Evolutionary conservation across 2,113 vertebrate species (phyloP).

Genomic region (Toxotes jaculatrix): DNA sequence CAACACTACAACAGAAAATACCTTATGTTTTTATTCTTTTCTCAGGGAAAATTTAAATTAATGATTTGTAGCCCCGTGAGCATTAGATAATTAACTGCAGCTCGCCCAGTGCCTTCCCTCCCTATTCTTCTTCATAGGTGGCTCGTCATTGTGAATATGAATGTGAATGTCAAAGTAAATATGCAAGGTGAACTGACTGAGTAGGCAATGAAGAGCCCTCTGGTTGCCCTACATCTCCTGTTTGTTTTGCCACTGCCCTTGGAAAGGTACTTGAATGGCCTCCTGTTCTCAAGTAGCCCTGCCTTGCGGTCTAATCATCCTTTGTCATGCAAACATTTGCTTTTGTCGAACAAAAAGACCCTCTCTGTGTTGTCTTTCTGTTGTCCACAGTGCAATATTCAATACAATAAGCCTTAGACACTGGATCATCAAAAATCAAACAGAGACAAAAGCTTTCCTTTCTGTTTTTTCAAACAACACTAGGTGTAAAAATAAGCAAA

Average conservation of each 20-base stretch:
- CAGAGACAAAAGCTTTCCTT: neutral
- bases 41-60: neutral
- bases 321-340: constrained; percentile 77
- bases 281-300: constrained; percentile 66
- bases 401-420: constrained; percentile 12
- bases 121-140: constrained; percentile 5
- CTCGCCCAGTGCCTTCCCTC: constrained; percentile 1
- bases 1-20: neutral
- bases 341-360: constrained; percentile 55
- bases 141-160: constrained; percentile 41
- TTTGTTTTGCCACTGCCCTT: constrained; percentile 74
- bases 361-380: constrained; percentile 26
- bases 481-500: constrained; percentile 2
- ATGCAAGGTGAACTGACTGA: constrained; percentile 61
- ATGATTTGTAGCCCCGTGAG: neutral
- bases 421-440: constrained; percentile 4
- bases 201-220: constrained; percentile 66
- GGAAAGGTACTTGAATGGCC: constrained; percentile 61
- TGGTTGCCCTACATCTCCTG: constrained; percentile 55
- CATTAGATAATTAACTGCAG: constrained; percentile 38
- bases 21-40: neutral
- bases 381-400: constrained; percentile 22
- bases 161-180: constrained; percentile 68
- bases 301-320: constrained; percentile 63
- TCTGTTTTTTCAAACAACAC: constrained; percentile 1